phyloP scores from a whole-genome alignment of 2,797 vertebrate species.

The Cetoscarus ocellatus region DNA sequence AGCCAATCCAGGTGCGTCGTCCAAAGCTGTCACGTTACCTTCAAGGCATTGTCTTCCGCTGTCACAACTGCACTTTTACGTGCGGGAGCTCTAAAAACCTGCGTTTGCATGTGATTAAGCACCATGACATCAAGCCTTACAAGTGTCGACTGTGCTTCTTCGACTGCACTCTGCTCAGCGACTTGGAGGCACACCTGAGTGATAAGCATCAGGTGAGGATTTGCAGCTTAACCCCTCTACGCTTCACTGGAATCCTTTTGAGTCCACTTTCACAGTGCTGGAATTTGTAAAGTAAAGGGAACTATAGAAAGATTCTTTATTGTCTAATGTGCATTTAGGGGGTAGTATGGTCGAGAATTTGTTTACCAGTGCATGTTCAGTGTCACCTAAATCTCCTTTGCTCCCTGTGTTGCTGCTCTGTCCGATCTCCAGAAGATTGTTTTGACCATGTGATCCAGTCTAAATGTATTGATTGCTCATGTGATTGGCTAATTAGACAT shows the following conservation, averaged over 20 bases:
- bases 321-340: too few relatives aligned
- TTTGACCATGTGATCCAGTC: too few relatives aligned
- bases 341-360: too few relatives aligned
- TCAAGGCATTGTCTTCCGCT: conserved; percentile 92
- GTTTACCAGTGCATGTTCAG: too few relatives aligned
- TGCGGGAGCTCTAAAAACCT: conserved; percentile 91
- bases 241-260: conserved; percentile 28
- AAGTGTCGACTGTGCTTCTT: conserved; percentile 94
- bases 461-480: too few relatives aligned
- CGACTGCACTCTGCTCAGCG: conserved; percentile 89
- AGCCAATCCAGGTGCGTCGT: conserved; percentile 92
- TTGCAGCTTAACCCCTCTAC: background rate
- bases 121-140: conserved; percentile 90
- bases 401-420: too few relatives aligned
- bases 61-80: conserved; percentile 95
- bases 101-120: conserved; percentile 89
- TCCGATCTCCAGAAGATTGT: too few relatives aligned
- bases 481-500: too few relatives aligned
- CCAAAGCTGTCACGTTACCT: conserved; percentile 93
- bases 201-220: conserved; percentile 80
- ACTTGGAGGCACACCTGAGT: conserved; percentile 91
- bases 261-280: background rate
- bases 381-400: too few relatives aligned
- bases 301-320: background rate
- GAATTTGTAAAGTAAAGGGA: conserved; percentile 5